Conservation (phyloP, 2,888 invertebrate species). For the Macropis europaea region DNA sequence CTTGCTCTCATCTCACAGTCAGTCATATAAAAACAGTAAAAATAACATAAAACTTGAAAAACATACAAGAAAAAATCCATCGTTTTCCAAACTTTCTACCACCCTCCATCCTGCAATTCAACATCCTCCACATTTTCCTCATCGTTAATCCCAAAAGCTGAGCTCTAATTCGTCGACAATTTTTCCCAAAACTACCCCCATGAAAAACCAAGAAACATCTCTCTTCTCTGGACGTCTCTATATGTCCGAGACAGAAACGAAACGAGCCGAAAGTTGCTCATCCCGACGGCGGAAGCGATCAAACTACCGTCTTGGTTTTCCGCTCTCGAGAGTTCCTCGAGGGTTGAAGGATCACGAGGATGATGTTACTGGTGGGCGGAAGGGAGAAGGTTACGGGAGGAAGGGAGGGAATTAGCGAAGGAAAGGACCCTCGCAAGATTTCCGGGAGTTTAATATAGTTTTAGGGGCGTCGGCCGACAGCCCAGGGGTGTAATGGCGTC, state of each 20-base stretch:
- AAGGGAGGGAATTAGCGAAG: constrained; percentile 63
- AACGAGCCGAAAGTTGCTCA: constrained; percentile 18
- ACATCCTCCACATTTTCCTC: not conserved
- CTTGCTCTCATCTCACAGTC: too few species aligned
- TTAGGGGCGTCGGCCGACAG: constrained; percentile 77
- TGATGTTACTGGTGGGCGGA: constrained; percentile 35
- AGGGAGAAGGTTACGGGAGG: constrained; percentile 28
- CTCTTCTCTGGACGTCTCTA: not conserved
- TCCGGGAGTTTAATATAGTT: constrained; percentile 79
- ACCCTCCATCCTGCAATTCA: too few species aligned
- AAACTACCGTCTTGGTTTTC: constrained; percentile 74
- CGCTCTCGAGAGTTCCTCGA: constrained; percentile 48
- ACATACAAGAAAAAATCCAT: too few species aligned
- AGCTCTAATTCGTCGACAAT: not conserved
- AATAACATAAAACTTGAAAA: too few species aligned
- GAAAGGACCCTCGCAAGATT: constrained; percentile 75
- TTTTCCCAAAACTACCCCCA: not conserved
- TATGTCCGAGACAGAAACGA: constrained; percentile 12
- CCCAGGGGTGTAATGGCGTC: constrained; percentile 78
- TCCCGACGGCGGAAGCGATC: constrained; percentile 69
- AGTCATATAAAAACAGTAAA: too few species aligned
- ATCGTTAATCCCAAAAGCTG: not conserved
- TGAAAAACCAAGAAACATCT: not conserved
- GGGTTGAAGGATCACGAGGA: constrained; percentile 38
- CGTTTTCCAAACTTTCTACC: too few species aligned